phyloP scores from a whole-genome alignment of 2,113 vertebrate species.

The Odocoileus virginianus region DNA sequence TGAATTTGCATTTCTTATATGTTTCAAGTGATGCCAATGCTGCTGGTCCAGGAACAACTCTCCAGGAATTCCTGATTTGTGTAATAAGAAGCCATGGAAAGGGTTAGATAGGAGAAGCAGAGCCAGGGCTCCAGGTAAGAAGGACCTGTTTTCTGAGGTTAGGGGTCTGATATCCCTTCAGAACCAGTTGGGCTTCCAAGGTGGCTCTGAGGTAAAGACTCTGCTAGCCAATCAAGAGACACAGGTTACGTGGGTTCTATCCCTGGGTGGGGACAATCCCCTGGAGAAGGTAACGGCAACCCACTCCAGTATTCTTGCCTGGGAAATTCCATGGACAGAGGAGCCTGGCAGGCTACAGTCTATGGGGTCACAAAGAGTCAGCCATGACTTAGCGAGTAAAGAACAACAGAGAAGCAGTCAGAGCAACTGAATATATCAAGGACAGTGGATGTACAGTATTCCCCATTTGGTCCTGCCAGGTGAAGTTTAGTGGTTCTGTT shows the following conservation, averaged over 20 bases:
- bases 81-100: not conserved
- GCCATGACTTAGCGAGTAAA: not conserved
- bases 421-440: not conserved
- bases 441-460: not conserved
- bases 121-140: not conserved
- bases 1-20: not conserved
- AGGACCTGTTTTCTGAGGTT: not conserved
- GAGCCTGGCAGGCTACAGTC: not conserved
- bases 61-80: not conserved
- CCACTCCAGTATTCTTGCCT: not conserved
- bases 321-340: not conserved
- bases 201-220: not conserved
- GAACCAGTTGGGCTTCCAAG: not conserved
- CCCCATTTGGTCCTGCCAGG: not conserved
- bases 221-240: not conserved
- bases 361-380: not conserved
- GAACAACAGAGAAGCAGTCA: not conserved
- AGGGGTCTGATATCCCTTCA: not conserved
- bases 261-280: not conserved
- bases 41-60: not conserved
- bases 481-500: not conserved
- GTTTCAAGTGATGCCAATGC: not conserved
- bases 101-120: not conserved
- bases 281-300: not conserved
- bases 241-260: rapidly evolving